Base-by-base conservation (phyloP, 1,140 invertebrate genomes). In the Thaumatotibia leucotreta region DNA sequence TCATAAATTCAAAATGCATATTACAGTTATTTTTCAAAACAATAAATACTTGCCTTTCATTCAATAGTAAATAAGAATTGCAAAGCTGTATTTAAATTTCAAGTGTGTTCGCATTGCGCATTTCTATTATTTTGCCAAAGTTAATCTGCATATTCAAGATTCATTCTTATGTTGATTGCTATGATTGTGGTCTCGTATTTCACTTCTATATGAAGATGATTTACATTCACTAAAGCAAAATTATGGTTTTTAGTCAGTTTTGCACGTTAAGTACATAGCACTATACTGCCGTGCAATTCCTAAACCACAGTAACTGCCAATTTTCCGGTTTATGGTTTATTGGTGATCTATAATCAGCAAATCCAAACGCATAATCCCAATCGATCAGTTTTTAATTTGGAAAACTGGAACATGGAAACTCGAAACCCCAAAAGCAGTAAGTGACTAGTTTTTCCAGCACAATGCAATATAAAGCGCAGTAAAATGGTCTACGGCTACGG, bases 131-230 rank as follows among this genome's bases (percentile, higher is more conserved):
- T 58, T 58, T 31, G 23, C 24, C 22, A 58, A 58, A 58, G 52
- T 58, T 27, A 58, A 58, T 58, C 52, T 58, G 52, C 52, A 58
- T 58, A 58, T 58, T 58, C 52, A 58, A 58, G 52, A 58, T 58
- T 58, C 52, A 27, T 58, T 58, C 52, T 27, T 27, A 58, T 58
- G 52, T 58, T 58, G 52, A 58, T 58, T 27, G 52, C 52, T 58
- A 58, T 58, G 52, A 58, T 58, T 31, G 29, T 58, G 14, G 24
- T 27, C 52, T 24, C 52, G 52, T 1, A 17, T 27, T 58, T 24
- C 52, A 27, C 29, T 58, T 54, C 22, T 54, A 54, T 24, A 11
- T 54, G 22, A n/a, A 27, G 50, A 24, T 24, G 50, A 54, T 54
- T 29, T 24, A 52, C 20, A 58, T 58, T 58, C 24, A 58, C 52